phyloP scores from a whole-genome alignment of 2,797 vertebrate genomes.

The Allobates femoralis region DNA sequence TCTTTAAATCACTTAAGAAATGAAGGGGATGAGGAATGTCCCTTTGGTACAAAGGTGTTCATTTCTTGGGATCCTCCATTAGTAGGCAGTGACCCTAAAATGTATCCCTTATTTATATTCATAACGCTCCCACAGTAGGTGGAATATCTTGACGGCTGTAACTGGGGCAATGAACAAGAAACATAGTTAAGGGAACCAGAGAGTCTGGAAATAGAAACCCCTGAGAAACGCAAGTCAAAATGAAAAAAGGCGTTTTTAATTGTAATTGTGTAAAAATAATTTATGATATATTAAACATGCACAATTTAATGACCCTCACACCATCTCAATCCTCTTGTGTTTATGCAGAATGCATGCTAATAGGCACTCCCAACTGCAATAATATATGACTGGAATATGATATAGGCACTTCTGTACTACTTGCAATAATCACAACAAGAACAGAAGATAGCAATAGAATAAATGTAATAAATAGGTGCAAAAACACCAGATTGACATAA shows the following conservation, averaged over 20 bases:
- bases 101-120: conserved; percentile 50
- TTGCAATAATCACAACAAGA: neutral
- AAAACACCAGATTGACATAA: neutral
- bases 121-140: conserved; percentile 34
- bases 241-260: conserved; percentile 59
- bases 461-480: neutral
- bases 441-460: neutral
- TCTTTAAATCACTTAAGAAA: no score
- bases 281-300: conserved; percentile 60
- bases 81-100: conserved; percentile 39
- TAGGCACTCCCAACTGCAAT: conserved; percentile 23
- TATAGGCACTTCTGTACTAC: neutral
- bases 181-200: conserved; percentile 60
- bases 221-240: conserved; percentile 57
- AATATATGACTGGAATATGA: conserved; percentile 18
- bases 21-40: no score
- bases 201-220: conserved; percentile 50
- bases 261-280: conserved; percentile 63
- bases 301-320: conserved; percentile 58
- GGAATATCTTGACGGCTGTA: conserved; percentile 49
- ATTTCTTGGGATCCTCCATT: no score
- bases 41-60: no score
- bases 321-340: conserved; percentile 38
- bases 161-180: conserved; percentile 63
- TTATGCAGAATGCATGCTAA: conserved; percentile 44